Evolutionary conservation across 92 coral and sea anemone genomes (phyloP).

Genomic region (Montipora capitata): DNA sequence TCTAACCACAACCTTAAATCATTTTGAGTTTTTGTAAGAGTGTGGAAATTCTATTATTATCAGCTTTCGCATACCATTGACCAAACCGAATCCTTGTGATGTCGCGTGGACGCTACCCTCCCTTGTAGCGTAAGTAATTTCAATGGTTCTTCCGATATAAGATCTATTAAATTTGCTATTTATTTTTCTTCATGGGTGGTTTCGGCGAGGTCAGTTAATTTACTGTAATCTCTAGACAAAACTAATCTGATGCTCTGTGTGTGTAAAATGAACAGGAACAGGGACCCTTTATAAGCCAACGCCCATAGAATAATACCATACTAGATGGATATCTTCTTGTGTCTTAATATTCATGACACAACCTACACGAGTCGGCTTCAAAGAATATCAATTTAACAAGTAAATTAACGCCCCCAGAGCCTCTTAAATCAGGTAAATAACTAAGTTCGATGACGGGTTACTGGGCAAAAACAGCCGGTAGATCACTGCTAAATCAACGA

Average conservation of each 20-base stretch:
- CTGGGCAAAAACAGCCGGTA: constrained; percentile 76
- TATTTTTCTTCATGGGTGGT: no score
- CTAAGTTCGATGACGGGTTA: constrained; percentile 33
- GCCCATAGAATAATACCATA: background rate
- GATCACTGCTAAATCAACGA: background rate
- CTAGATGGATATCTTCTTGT: background rate
- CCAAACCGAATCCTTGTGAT: no score
- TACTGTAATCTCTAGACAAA: no score
- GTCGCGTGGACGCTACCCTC: no score
- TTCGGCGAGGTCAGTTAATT: no score
- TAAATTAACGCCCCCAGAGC: constrained; percentile 29
- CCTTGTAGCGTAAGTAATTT: background rate
- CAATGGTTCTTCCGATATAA: background rate
- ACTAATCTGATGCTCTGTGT: no score
- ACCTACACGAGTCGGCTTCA: background rate
- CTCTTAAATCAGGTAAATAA: constrained; percentile 16
- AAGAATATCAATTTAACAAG: constrained; percentile 1
- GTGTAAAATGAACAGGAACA: no score
- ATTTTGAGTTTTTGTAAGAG: background rate
- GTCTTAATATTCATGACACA: background rate
- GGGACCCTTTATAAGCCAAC: background rate
- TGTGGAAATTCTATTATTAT: background rate
- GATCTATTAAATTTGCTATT: no score
- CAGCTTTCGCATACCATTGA: background rate
- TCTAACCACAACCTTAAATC: background rate